Conservation (phyloP, 1,140 invertebrate genomes). For the Hypsibius dujardini region DNA sequence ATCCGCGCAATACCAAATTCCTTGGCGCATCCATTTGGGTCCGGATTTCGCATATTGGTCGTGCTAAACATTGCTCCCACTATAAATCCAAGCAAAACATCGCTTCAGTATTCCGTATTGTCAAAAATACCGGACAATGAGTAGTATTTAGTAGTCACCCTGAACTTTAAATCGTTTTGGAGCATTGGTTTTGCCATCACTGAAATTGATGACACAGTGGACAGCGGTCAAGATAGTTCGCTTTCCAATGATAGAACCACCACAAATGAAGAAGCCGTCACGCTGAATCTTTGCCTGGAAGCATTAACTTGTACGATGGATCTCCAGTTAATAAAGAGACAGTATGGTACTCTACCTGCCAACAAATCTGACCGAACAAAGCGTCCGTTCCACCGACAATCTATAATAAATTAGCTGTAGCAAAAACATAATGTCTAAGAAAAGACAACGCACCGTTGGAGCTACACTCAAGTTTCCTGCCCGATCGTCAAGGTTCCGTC, state of each 20-base stretch:
- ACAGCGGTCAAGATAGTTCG: not conserved
- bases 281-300: not conserved
- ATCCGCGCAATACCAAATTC: not conserved
- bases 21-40: not conserved
- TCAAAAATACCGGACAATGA: too few relatives aligned
- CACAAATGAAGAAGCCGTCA: not conserved
- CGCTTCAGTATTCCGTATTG: too few relatives aligned
- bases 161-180: not conserved
- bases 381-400: not conserved
- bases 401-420: too few relatives aligned
- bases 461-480: not conserved
- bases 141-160: not conserved
- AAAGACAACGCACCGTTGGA: not conserved
- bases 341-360: not conserved
- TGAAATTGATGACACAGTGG: slow-evolving; percentile 9
- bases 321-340: too few relatives aligned
- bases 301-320: too few relatives aligned
- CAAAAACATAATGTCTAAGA: too few relatives aligned
- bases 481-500: not conserved
- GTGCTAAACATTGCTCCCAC: not conserved
- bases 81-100: too few relatives aligned
- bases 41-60: not conserved
- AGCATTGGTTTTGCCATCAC: not conserved
- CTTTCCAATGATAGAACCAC: not conserved
- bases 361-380: not conserved